Conservation (phyloP, 1,140 invertebrate genomes). For the Trichoplusia ni region DNA sequence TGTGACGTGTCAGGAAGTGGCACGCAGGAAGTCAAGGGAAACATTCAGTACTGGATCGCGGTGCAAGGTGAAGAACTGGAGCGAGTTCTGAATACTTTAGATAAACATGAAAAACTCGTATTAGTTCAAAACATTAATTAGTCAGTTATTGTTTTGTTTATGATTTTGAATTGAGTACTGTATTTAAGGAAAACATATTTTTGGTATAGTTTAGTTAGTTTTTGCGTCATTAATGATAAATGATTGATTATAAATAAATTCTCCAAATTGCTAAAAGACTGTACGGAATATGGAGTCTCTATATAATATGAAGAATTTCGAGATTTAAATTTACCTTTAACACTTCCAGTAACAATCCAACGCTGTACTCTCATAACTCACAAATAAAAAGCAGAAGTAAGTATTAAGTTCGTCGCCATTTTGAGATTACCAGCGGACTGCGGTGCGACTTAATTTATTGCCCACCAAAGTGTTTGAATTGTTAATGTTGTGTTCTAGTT, state of each 20-base stretch:
- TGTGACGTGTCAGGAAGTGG: slow-evolving; percentile 70
- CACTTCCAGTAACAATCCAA: neutral
- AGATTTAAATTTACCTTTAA: neutral
- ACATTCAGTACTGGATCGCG: slow-evolving; percentile 38
- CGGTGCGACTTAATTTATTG: slow-evolving; percentile 70
- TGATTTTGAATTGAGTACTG: too few relatives aligned
- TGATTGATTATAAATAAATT: too few relatives aligned
- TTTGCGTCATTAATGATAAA: too few relatives aligned
- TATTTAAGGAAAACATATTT: too few relatives aligned
- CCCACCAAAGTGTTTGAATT: slow-evolving; percentile 76
- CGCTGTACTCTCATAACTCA: slow-evolving; percentile 32
- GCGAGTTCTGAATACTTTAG: too few relatives aligned
- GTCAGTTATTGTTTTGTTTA: too few relatives aligned
- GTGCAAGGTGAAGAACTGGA: slow-evolving; percentile 13
- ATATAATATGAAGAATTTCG: too few relatives aligned
- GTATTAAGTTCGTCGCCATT: slow-evolving; percentile 69
- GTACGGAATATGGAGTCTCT: too few relatives aligned
- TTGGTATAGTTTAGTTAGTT: too few relatives aligned
- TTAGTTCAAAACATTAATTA: too few relatives aligned
- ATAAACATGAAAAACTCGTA: too few relatives aligned
- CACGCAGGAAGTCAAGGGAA: slow-evolving; percentile 67
- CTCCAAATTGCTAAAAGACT: too few relatives aligned
- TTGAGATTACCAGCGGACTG: slow-evolving; percentile 66
- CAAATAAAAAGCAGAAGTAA: slow-evolving; percentile 57
- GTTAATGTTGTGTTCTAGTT: slow-evolving; percentile 67